These are phyloP conservation scores for Anastatus disparis DNA, from an alignment of 1,140 invertebrate genomes.

Conservation along the genomic window DNA sequence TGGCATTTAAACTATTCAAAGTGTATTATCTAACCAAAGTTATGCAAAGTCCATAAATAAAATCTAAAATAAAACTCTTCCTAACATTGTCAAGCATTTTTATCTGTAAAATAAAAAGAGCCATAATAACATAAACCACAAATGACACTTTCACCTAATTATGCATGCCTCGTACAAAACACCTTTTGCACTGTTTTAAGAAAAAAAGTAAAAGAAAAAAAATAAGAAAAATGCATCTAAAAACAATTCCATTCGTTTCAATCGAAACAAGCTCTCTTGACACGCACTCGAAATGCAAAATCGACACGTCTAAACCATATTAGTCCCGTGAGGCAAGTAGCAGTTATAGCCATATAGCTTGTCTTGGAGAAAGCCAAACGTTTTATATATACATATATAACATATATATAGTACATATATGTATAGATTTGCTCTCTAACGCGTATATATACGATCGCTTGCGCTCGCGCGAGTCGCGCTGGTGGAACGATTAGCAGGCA, in stretches of 20 bases:
- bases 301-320: constrained; percentile 16
- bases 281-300: not conserved
- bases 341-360: not conserved
- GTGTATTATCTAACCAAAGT: too few relatives aligned
- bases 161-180: too few relatives aligned
- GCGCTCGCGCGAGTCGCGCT: constrained; percentile 18
- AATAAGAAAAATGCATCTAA: not conserved
- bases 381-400: too few relatives aligned
- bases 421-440: too few relatives aligned
- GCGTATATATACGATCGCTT: too few relatives aligned
- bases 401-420: too few relatives aligned
- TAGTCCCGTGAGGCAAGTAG: not conserved
- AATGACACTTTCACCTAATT: constrained; percentile 20
- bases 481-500: constrained; percentile 36
- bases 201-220: too few relatives aligned
- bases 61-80: too few relatives aligned
- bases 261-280: not conserved
- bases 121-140: not conserved
- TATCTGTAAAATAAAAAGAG: not conserved
- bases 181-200: too few relatives aligned
- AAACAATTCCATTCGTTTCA: too few relatives aligned
- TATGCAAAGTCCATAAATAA: too few relatives aligned
- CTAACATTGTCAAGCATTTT: not conserved
- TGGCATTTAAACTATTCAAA: too few relatives aligned
- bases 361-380: constrained; percentile 14